Evolutionary conservation across 2,888 invertebrate genomes (phyloP).

Genomic region (Trissoscelio sp.): DNA sequence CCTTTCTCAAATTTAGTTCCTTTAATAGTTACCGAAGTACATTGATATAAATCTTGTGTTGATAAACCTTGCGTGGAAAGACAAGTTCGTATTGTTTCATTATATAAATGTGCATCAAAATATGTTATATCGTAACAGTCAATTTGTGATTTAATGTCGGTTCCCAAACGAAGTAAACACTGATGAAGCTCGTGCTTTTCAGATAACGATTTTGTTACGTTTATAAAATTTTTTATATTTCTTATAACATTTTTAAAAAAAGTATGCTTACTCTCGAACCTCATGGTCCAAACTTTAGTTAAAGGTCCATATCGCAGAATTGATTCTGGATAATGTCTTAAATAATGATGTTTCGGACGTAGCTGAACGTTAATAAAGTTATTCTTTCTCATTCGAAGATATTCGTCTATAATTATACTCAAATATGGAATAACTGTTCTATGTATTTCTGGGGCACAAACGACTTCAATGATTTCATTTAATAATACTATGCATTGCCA

Average conservation of each 20-base stretch:
- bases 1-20: slow-evolving; percentile 52
- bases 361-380: not conserved
- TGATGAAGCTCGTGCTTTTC: slow-evolving; percentile 53
- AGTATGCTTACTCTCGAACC: slow-evolving; percentile 73
- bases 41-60: slow-evolving; percentile 29
- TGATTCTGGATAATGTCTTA: slow-evolving; percentile 63
- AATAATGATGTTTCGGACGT: slow-evolving; percentile 67
- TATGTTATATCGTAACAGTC: slow-evolving; percentile 19
- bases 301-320: slow-evolving; percentile 67
- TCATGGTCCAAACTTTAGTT: slow-evolving; percentile 67
- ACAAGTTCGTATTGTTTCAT: slow-evolving; percentile 15
- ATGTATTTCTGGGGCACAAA: slow-evolving; percentile 50
- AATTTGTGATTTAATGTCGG: slow-evolving; percentile 28
- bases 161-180: slow-evolving; percentile 51
- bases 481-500: slow-evolving; percentile 67
- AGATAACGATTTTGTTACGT: slow-evolving; percentile 28
- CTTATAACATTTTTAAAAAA: slow-evolving; percentile 69
- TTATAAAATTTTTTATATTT: slow-evolving; percentile 34
- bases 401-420: not conserved
- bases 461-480: slow-evolving; percentile 69
- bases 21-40: slow-evolving; percentile 40
- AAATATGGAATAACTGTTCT: not conserved
- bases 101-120: slow-evolving; percentile 36
- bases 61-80: not conserved
- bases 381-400: not conserved